Evolutionary conservation across 2,888 invertebrate genomes (phyloP).

Genomic region (Melanostoma scalare): DNA sequence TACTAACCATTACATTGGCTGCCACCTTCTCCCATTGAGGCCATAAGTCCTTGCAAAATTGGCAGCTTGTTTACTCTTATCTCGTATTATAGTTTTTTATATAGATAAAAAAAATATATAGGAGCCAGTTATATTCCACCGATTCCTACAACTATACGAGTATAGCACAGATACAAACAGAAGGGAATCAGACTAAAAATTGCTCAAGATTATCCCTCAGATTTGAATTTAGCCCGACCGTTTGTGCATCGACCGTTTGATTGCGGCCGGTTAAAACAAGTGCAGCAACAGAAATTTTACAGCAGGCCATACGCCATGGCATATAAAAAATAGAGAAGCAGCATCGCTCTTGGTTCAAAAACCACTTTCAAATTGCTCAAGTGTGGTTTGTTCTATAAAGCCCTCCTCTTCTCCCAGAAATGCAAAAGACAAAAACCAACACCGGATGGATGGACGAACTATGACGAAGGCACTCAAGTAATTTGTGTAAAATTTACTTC

Average conservation of each 20-base stretch:
- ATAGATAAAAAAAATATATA: constrained; percentile 28
- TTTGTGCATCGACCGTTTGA: constrained; percentile 61
- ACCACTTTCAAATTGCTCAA: constrained; percentile 69
- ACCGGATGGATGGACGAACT: constrained; percentile 44
- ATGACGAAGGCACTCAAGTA: constrained; percentile 74
- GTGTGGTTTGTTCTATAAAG: constrained; percentile 50
- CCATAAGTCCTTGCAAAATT: constrained; percentile 67
- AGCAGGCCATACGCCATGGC: constrained; percentile 8
- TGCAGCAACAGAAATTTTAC: constrained; percentile 45
- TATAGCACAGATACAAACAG: constrained; percentile 8
- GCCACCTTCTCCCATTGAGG: constrained; percentile 19
- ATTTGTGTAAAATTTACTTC: constrained; percentile 77
- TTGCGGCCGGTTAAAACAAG: constrained; percentile 63
- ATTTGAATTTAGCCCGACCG: constrained; percentile 55
- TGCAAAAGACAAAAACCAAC: constrained; percentile 16
- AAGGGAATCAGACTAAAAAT: constrained; percentile 60
- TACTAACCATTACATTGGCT: not conserved
- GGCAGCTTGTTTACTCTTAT: constrained; percentile 70
- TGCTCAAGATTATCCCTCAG: constrained; percentile 64
- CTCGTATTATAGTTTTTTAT: constrained; percentile 58
- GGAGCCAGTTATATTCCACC: not conserved
- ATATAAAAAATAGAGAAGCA: not conserved
- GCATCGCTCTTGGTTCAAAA: constrained; percentile 46
- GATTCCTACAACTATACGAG: not conserved
- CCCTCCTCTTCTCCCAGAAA: constrained; percentile 2